Base-by-base conservation (phyloP, 2,797 vertebrate genomes). In the Synanceia verrucosa region DNA sequence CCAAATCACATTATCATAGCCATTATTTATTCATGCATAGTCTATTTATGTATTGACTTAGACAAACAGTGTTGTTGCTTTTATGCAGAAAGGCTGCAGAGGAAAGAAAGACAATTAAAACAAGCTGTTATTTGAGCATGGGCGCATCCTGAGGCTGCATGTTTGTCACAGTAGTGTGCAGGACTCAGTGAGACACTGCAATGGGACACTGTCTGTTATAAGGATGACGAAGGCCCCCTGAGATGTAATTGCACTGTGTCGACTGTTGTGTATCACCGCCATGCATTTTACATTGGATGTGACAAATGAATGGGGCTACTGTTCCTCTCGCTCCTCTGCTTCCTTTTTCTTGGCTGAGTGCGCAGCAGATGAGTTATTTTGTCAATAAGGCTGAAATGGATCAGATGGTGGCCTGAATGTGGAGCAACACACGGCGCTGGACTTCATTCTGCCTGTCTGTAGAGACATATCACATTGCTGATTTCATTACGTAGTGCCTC, bases 1-100 rank as follows among this genome's bases (percentile, higher is more conserved):
- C 56, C 58, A 53, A 66, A 81, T 79, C 65, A 68, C 69, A 90
- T 90, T 84, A 85, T 68, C 80, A 86, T 79, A 72, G 31, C 24
- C 68, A 88, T 89, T 75, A 91, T 83, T 89, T 89, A 93, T 89
- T 90, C 79, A 91, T 87, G 69, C 77, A 47, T 39, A 59, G 65
- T 85, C 82, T 88, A 87, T 91, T 89, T 81, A 70, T 76, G 73
- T 65, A 55, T 77, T 57, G 65, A 79, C 62, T 79, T 65, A 53
- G 79, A 85, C 73, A 77, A 90, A 86, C 72, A 83, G 55, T 82
- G 52, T 41, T 57, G 67, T 69, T 70, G 73, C 81, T 81, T 82
- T 81, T 43, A 64, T 29, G 62, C 34, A 14, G 37, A 79, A 67
- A 69, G 36, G 64, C n/a, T 43, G 51, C n/a, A 14, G 52, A 56